These are phyloP conservation scores for Sula dactylatra DNA, from an alignment of 2,113 vertebrate genomes.

Conservation along the genomic window DNA sequence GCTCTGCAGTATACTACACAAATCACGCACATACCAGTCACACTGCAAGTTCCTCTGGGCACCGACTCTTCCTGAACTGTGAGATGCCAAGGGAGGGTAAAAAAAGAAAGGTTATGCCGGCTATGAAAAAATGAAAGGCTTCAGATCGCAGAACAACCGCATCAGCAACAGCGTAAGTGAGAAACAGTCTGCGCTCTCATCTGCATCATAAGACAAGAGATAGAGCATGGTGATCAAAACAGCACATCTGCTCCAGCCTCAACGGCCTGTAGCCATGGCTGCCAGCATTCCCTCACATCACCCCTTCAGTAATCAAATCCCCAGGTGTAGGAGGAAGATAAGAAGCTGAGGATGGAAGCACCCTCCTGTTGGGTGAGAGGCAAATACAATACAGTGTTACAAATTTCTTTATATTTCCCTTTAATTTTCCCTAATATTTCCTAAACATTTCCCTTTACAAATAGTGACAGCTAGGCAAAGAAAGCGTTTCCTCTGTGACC, in stretches of 20 bases:
- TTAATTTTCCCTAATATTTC: too few species aligned
- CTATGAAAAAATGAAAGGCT: neutral
- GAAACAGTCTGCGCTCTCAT: fast-evolving
- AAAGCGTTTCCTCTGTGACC: neutral
- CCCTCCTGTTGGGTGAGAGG: neutral
- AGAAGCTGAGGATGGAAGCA: neutral
- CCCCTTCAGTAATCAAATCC: neutral
- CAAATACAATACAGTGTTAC: too few species aligned
- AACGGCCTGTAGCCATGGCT: neutral
- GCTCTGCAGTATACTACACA: neutral
- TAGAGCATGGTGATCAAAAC: neutral
- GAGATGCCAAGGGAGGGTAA: neutral
- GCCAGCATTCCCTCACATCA: neutral
- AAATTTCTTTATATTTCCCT: too few species aligned
- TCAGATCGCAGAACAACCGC: neutral
- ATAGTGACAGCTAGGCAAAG: neutral
- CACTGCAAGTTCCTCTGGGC: neutral
- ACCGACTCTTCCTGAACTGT: neutral
- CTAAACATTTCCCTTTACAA: neutral
- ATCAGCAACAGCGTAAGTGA: neutral
- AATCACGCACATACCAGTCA: neutral
- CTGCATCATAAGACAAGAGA: neutral
- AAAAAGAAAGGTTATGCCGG: neutral
- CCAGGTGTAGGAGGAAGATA: neutral
- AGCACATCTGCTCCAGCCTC: neutral